Conservation (phyloP, 2,113 vertebrate genomes). For the Sapayoa aenigma region DNA sequence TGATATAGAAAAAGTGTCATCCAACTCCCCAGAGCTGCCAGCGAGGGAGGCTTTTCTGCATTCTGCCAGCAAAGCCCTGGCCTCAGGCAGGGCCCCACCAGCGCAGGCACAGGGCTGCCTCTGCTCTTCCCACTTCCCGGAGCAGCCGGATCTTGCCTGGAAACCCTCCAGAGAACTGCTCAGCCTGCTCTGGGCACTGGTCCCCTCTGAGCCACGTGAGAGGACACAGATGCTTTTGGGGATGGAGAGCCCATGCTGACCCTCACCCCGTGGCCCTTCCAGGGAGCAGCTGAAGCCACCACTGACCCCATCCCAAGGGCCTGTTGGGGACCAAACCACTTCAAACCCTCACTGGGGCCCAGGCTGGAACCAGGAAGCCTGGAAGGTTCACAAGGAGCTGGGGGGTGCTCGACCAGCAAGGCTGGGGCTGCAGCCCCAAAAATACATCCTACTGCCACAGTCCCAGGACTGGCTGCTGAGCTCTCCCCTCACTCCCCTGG, state of each 20-base stretch:
- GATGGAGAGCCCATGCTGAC: accelerated
- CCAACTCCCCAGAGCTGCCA: accelerated
- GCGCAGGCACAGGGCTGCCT: accelerated
- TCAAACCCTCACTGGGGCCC: background rate
- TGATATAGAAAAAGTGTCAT: background rate
- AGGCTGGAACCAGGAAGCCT: background rate
- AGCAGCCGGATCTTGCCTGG: accelerated
- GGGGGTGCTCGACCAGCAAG: accelerated
- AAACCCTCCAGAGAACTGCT: background rate
- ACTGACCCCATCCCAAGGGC: background rate
- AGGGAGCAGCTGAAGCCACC: background rate
- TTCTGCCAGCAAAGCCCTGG: background rate
- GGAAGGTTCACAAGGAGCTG: background rate
- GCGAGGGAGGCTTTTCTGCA: background rate
- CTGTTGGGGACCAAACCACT: background rate
- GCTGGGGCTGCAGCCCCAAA: background rate
- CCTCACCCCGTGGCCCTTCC: background rate
- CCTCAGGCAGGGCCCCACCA: accelerated
- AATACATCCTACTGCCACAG: accelerated
- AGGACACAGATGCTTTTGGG: background rate
- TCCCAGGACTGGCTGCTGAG: background rate
- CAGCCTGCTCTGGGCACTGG: accelerated
- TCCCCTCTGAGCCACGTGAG: accelerated
- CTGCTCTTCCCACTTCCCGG: background rate
- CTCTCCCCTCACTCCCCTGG: accelerated